Conservation (phyloP, 2,797 vertebrate genomes). For the Hyperoplus lanceolatus region DNA sequence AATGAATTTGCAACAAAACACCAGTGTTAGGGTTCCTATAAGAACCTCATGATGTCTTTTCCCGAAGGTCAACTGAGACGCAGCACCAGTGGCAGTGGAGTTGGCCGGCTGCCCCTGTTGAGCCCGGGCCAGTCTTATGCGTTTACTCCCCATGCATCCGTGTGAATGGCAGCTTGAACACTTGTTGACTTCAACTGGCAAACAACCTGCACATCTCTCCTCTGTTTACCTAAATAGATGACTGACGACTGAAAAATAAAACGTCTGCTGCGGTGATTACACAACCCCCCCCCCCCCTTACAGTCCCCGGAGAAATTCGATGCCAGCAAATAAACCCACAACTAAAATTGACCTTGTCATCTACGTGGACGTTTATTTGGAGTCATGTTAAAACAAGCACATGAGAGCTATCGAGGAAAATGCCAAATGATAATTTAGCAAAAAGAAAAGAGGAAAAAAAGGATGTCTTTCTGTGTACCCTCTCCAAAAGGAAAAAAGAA, state of each 20-base stretch:
- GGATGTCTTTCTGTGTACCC: slow-evolving; percentile 38
- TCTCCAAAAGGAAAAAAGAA: slow-evolving; percentile 53
- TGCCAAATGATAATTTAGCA: slow-evolving; percentile 67
- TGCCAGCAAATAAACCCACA: slow-evolving; percentile 51
- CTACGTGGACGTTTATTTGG: slow-evolving; percentile 60
- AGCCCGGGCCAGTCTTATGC: slow-evolving; percentile 25
- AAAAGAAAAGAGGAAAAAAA: slow-evolving; percentile 26
- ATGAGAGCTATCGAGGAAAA: slow-evolving; percentile 54
- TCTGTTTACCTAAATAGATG: slow-evolving; percentile 74
- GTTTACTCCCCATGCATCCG: slow-evolving; percentile 58
- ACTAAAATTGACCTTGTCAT: slow-evolving; percentile 68
- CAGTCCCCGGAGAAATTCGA: slow-evolving; percentile 59
- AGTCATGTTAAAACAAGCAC: slow-evolving; percentile 65
- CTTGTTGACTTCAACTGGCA: slow-evolving; percentile 67
- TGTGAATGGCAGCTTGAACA: slow-evolving; percentile 53
- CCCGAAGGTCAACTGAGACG: slow-evolving; percentile 40
- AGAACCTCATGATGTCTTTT: slow-evolving; percentile 28
- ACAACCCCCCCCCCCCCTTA: slow-evolving; percentile 29
- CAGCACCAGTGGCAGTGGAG: slow-evolving; percentile 51
- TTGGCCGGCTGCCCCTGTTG: slow-evolving; percentile 41
- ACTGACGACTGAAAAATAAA: slow-evolving; percentile 69
- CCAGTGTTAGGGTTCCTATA: slow-evolving; percentile 12
- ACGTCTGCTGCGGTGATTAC: slow-evolving; percentile 64
- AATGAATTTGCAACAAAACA: slow-evolving; percentile 18
- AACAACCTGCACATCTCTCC: slow-evolving; percentile 61